phyloP scores from a whole-genome alignment of 2,888 invertebrate genomes.

The Lepidocyrtinus sp. region DNA sequence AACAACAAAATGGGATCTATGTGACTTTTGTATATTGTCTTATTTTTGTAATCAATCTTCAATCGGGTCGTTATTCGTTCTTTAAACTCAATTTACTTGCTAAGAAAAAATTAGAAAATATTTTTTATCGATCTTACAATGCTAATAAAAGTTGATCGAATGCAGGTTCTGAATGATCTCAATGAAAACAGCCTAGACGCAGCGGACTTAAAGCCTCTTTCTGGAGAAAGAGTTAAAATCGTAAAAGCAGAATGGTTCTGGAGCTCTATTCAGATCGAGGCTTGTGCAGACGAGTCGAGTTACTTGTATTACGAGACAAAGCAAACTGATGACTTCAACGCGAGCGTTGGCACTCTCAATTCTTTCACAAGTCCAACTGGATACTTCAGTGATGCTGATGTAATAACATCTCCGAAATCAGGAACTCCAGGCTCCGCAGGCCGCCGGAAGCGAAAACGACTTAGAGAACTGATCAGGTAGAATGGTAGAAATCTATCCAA shows the following conservation, averaged over 20 bases:
- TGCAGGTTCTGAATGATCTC: conserved; percentile 91
- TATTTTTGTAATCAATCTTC: no score
- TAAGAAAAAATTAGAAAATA: no score
- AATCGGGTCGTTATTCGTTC: no score
- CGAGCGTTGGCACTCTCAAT: conserved; percentile 57
- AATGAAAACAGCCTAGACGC: conserved; percentile 73
- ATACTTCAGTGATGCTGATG: conserved; percentile 59
- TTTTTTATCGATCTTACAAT: not conserved
- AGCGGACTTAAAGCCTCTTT: conserved; percentile 27
- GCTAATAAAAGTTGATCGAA: no score
- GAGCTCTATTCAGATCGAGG: conserved; percentile 97
- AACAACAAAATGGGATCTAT: no score
- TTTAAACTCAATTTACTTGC: no score
- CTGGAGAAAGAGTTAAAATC: conserved; percentile 76
- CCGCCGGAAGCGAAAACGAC: conserved; percentile 66
- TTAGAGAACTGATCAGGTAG: conserved; percentile 63
- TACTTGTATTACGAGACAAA: conserved; percentile 86
- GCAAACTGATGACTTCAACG: conserved; percentile 71
- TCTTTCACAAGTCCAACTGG: conserved; percentile 61
- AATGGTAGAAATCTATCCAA: not conserved
- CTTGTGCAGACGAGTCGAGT: conserved; percentile 91
- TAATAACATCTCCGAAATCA: conserved; percentile 57
- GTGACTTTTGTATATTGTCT: no score
- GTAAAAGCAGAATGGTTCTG: conserved; percentile 98
- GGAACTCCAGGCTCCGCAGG: conserved; percentile 65